Base-by-base conservation (phyloP, 92 coral and sea anemone genomes). In the Siderastrea siderea region DNA sequence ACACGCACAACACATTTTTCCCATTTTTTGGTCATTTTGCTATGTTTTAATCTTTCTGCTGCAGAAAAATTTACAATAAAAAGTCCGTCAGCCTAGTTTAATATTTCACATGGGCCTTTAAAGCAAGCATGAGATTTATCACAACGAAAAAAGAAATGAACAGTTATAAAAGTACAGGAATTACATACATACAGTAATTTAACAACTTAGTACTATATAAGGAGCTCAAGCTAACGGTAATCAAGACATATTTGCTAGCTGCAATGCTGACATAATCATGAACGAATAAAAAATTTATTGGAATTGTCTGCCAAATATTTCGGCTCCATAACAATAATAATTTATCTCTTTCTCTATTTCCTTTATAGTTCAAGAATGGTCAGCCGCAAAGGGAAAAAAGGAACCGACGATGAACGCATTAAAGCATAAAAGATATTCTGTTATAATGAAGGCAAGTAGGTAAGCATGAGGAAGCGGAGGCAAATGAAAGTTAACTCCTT, bases 11-110 rank as follows among this genome's bases (percentile, higher is more conserved):
- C 70, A 62, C 13, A 45, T 71, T 47, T 50, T 70, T 84, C 65
- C 87, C 80, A 38, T 45, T 84, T 52, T 72, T 84, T 62, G 65
- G 72, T 84, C 87, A 73, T 84, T 84, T 84, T 84, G 81, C 87
- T 73, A 72, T 60, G 87, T 84, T 84, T 84, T 84, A 84, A 84
- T 84, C 87, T 63, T 84, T 84, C 87, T 74, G 80, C 87, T 84
- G 87, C 87, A 84, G 87, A 84, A 84, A 71, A 84, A 73, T 74
- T 84, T 84, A 84, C 87, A 73, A 61, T 84, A 84, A 84, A 84
- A 84, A 73, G 80, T 73, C 87, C 80, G 87, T 64, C 80, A 74
- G 79, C 81, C 74, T 63, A 62, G 80, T 44, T 64, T 44, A 73
- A 66, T 71, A 57, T 81, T 13, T 64, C 87, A 84, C 80, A 48